These are phyloP conservation scores for Jordanella pulchra DNA, from an alignment of 2,797 vertebrate species.

Conservation along the genomic window DNA sequence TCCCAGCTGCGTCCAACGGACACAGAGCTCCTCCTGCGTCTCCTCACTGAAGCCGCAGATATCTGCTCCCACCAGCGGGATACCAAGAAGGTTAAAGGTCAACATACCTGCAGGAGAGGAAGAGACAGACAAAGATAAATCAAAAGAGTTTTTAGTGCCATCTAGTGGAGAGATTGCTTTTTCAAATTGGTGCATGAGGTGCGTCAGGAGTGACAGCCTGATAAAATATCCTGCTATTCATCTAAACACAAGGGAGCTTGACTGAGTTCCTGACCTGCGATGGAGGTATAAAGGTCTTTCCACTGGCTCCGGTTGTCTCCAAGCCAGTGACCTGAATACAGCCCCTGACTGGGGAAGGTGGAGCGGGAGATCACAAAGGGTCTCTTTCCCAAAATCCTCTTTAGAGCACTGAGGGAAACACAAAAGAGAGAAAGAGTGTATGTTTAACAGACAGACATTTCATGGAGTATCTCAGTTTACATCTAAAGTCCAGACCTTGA, in stretches of 20 bases:
- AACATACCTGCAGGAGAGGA: constrained; percentile 78
- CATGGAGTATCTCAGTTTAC: neutral
- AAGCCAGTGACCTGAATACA: constrained; percentile 90
- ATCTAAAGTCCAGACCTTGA: constrained; percentile 73
- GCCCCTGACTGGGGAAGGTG: constrained; percentile 89
- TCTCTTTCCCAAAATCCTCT: constrained; percentile 79
- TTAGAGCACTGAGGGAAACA: constrained; percentile 79
- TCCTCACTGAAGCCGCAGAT: constrained; percentile 86
- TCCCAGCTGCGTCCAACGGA: constrained; percentile 89
- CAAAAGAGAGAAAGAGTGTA: neutral
- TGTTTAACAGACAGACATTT: neutral
- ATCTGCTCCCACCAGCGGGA: constrained; percentile 86
- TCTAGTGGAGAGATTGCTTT: neutral
- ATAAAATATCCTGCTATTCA: neutral
- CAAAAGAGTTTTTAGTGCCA: neutral
- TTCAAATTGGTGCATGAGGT: neutral
- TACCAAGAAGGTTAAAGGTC: constrained; percentile 89
- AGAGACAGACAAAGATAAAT: neutral
- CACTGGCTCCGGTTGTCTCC: constrained; percentile 89
- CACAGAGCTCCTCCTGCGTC: constrained; percentile 86
- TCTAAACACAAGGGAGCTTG: neutral
- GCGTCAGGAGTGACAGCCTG: neutral
- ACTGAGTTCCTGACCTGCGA: constrained; percentile 78
- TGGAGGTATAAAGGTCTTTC: constrained; percentile 87
- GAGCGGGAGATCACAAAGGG: constrained; percentile 90